These are phyloP conservation scores for Apeltes quadracus DNA, from an alignment of 2,113 vertebrate genomes.

Conservation along the genomic window DNA sequence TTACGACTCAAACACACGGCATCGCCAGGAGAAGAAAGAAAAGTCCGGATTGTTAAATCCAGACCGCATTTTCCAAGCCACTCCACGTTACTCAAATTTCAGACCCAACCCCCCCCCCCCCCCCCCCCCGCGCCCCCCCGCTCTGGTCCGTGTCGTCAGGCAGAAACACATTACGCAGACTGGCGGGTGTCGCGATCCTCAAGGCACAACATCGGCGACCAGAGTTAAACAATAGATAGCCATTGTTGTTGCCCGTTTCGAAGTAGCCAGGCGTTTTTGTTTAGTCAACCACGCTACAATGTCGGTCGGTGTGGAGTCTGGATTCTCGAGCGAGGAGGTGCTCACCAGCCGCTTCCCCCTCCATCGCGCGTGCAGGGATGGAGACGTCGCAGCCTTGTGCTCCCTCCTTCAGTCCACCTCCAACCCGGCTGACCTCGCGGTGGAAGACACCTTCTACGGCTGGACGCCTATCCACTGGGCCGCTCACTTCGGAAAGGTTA, in stretches of 20 bases:
- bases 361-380: conserved; percentile 95
- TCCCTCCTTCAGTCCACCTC: conserved; percentile 84
- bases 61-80: conserved; percentile 43
- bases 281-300: conserved; percentile 45
- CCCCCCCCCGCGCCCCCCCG: too few relatives aligned
- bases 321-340: conserved; percentile 96
- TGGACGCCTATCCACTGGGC: conserved; percentile 98
- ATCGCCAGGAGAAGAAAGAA: not conserved
- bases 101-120: conserved; percentile 1
- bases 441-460: conserved; percentile 96
- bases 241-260: not conserved
- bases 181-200: conserved; percentile 43
- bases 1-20: not conserved
- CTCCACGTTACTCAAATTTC: conserved; percentile 51
- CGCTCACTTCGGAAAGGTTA: conserved; percentile 95
- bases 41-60: conserved; percentile 12
- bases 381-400: conserved; percentile 87
- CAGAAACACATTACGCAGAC: conserved; percentile 58
- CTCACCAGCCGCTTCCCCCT: conserved; percentile 92
- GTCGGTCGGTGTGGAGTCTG: conserved; percentile 86
- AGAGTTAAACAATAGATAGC: not conserved
- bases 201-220: not conserved
- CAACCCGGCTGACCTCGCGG: conserved; percentile 80
- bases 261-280: not conserved
- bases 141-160: conserved; percentile 66